Conservation (phyloP, 2,113 vertebrate species). For the Xenopus laevis region DNA sequence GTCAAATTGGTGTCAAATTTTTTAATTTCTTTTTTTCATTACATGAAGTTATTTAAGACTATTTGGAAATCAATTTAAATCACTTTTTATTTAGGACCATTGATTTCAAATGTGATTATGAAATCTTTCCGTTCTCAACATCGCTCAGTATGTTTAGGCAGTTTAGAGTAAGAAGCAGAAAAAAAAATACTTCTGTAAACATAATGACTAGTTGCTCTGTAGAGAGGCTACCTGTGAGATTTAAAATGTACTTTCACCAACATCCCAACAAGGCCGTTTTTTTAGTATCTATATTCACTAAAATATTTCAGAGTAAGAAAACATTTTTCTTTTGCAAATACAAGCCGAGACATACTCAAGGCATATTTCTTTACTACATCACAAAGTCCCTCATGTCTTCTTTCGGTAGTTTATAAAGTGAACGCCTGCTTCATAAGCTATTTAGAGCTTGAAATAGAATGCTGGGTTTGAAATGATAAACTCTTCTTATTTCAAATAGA, state of each 20-base stretch:
- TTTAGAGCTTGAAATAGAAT: conserved; percentile 21
- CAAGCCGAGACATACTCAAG: background rate
- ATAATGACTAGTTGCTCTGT: background rate
- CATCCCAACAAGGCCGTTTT: background rate
- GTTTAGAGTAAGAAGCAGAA: background rate
- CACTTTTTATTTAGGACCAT: too few species aligned
- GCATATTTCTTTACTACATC: background rate
- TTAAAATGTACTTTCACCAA: background rate
- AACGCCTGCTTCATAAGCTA: conserved; percentile 4
- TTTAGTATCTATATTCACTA: background rate
- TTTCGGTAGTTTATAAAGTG: conserved; percentile 13
- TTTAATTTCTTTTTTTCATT: too few species aligned
- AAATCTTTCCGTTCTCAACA: background rate
- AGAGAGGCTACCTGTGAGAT: background rate
- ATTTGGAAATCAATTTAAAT: too few species aligned
- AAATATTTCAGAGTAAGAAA: background rate
- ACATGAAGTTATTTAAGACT: too few species aligned
- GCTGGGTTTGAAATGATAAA: conserved; percentile 1
- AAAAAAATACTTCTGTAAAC: background rate
- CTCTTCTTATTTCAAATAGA: background rate
- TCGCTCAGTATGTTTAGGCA: background rate
- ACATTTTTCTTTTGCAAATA: background rate
- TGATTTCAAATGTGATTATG: background rate
- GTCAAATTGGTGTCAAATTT: too few species aligned
- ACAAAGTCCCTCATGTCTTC: conserved; percentile 20